Evolutionary conservation across 2,797 vertebrate species (phyloP).

Genomic region (Falco concolor): DNA sequence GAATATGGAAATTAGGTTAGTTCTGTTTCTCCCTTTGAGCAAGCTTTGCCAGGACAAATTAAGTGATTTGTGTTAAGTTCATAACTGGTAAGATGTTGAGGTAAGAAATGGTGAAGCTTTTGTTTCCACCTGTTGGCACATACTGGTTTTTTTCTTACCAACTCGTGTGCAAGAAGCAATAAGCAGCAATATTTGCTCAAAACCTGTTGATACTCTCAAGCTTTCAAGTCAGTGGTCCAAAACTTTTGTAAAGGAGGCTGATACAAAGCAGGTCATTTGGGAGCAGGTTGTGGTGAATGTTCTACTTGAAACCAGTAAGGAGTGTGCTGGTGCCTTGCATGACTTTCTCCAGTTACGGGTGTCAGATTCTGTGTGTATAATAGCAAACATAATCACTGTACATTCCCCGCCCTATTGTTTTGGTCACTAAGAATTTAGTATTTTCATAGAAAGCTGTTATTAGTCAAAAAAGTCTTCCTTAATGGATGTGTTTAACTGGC

Average conservation of each 20-base stretch:
- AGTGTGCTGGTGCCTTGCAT: not conserved
- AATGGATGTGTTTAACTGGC: not conserved
- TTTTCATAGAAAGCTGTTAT: not conserved
- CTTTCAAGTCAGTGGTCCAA: not conserved
- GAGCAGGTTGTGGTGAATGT: not conserved
- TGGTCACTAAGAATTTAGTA: not conserved
- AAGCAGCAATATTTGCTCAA: not conserved
- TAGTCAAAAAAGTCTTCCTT: not conserved
- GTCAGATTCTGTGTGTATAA: not conserved
- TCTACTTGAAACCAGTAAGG: not conserved
- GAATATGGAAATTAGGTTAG: not conserved
- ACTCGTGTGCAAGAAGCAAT: not conserved
- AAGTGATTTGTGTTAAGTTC: not conserved
- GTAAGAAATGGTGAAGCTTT: not conserved
- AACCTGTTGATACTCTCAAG: not conserved
- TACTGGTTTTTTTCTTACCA: not conserved
- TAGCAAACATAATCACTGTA: not conserved
- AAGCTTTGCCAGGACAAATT: not conserved
- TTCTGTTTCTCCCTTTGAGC: not conserved
- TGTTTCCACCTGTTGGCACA: not conserved
- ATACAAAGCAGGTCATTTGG: not conserved
- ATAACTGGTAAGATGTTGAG: not conserved
- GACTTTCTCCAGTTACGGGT: not conserved
- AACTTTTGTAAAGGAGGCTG: not conserved
- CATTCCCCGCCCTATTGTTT: not conserved